Base-by-base conservation (phyloP, 2,113 vertebrate species). In the Oncorhynchus clarkii region DNA sequence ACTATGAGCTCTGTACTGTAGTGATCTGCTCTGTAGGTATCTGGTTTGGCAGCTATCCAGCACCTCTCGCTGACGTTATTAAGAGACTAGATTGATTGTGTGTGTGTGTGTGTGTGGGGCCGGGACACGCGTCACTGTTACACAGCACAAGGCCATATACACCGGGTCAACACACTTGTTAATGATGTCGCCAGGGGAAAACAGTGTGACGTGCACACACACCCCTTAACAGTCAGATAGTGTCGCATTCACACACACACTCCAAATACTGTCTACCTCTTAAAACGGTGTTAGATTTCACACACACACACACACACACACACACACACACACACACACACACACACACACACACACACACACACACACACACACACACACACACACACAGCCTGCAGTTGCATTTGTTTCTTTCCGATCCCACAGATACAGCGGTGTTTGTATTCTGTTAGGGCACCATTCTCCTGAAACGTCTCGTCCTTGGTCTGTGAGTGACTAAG, bases 401-500 rank as follows among this genome's bases (percentile, higher is more conserved):
- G 73, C 75, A 73, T 59, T n/a, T 70, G 73, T 39, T 48, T 31
- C 57, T 20, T 24, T 31, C 7, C 7, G 7, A 71, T 67, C 34
- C 45, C 34, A 70, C 16, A 11, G 0, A 11, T 62, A n/a, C 59
- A 62, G 8, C 45, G n/a, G 1, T 22, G 27, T 70, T 60, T 64
- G 51, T 54, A 22, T 20, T 39, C 14, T 2, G 12, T 39, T 27
- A 29, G 49, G 48, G n/a, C 11, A n/a, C 14, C 71, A n/a, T 22
- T 62, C 59, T 22, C 59, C 59, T 22, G 6, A 54, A 18, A 18
- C 16, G 51, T 67, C 2, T 0, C 59, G 69, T n/a, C 49, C 62
- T 72, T 6, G 70, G 57, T 48, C 57, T 22, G 27, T 7, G n/a
- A 68, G 67, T 89, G 83, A 88, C 81, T 75, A 74, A 83, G 80